Percentiles rank a stretch among this genome's conserved stretches.
Evolutionary conservation across 2,113 vertebrate species (phyloP).

Genomic region (Trichechus manatus): DNA sequence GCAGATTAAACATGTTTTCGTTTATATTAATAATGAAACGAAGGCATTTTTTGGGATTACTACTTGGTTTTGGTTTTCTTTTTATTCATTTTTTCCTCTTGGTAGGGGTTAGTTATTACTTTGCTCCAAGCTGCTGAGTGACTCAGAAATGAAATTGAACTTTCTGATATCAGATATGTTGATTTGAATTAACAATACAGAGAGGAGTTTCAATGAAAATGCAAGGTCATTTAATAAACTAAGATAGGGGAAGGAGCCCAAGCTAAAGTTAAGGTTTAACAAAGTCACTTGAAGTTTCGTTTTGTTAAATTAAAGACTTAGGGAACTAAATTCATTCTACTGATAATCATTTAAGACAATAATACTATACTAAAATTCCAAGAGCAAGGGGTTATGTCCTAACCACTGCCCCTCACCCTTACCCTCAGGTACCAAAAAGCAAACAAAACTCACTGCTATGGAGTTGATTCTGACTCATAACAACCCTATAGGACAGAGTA

Average conservation of each 20-base stretch:
- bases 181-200: slow-evolving; percentile 57
- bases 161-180: slow-evolving; percentile 65
- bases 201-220: slow-evolving; percentile 59
- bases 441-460: no score
- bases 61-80: slow-evolving; percentile 33
- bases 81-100: slow-evolving; percentile 62
- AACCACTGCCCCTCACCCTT: rapidly evolving
- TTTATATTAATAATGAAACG: slow-evolving; percentile 61
- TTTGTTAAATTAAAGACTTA: not conserved
- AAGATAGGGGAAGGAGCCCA: slow-evolving; percentile 11
- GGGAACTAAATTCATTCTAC: not conserved
- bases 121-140: slow-evolving; percentile 49
- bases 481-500: no score
- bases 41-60: slow-evolving; percentile 46
- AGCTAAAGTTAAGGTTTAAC: slow-evolving; percentile 12
- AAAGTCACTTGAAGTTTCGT: not conserved
- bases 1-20: slow-evolving; percentile 73
- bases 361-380: not conserved
- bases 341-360: not conserved
- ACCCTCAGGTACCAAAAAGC: no score
- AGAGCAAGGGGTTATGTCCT: not conserved
- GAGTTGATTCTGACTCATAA: no score
- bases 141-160: slow-evolving; percentile 72
- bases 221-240: slow-evolving; percentile 56
- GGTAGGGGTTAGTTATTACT: slow-evolving; percentile 50